phyloP scores from a whole-genome alignment of 2,113 vertebrate species.

The Proteles cristata region DNA sequence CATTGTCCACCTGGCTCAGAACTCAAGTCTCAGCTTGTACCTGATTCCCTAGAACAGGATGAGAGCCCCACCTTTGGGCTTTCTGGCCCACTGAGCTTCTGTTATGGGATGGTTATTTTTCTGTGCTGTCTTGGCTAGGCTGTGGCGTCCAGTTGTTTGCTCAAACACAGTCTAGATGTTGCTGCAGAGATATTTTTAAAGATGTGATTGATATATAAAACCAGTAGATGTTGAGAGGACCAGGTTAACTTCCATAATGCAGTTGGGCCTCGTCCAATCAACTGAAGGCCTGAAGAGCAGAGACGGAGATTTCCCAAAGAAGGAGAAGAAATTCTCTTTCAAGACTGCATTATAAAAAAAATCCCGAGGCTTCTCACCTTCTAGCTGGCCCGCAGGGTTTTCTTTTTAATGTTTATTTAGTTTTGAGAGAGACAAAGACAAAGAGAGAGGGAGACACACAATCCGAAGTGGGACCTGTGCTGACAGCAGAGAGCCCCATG shows the following conservation, averaged over 20 bases:
- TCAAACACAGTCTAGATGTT: neutral
- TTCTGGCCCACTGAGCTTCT: neutral
- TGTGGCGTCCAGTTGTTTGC: neutral
- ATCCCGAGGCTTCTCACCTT: neutral
- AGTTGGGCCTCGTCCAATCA: neutral
- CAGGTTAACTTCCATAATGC: neutral
- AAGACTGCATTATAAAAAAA: neutral
- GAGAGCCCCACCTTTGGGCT: neutral
- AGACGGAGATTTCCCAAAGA: neutral
- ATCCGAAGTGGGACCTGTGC: too few species aligned
- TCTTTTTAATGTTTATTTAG: too few species aligned
- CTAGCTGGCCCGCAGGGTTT: too few species aligned
- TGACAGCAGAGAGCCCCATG: too few species aligned
- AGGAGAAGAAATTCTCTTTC: neutral
- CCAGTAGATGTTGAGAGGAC: neutral
- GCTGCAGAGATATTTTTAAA: neutral
- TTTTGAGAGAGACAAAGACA: too few species aligned
- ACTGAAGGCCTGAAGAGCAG: neutral
- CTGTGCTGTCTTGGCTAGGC: neutral
- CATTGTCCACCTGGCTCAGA: rapidly evolving
- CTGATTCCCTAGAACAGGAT: neutral
- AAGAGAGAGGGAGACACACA: too few species aligned
- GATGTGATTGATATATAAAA: neutral
- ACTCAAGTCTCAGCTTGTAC: neutral
- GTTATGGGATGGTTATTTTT: neutral